These are phyloP conservation scores for Bryconaethiops microstoma DNA, from an alignment of 2,797 vertebrate genomes.

Conservation along the genomic window DNA sequence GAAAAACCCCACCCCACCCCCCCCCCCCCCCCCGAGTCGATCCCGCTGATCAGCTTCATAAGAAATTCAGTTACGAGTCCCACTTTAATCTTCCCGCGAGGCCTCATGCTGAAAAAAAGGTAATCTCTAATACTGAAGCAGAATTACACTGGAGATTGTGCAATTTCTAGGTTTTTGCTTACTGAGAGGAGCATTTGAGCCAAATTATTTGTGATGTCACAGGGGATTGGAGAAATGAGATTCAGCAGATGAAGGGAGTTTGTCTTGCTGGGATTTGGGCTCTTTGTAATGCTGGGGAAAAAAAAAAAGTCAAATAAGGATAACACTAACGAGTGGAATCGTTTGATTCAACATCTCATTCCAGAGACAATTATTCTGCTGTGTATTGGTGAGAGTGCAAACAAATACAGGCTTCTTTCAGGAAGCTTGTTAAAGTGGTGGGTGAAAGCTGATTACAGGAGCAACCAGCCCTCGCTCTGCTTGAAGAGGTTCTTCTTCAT, in stretches of 20 bases:
- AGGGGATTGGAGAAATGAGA: slow-evolving; percentile 57
- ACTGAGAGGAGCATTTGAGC: slow-evolving; percentile 44
- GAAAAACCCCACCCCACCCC: too few species aligned
- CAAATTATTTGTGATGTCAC: slow-evolving; percentile 54
- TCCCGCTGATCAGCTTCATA: background rate
- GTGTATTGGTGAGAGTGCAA: background rate
- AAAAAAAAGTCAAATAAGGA: slow-evolving; percentile 39
- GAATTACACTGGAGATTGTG: slow-evolving; percentile 2
- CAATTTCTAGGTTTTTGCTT: slow-evolving; percentile 43
- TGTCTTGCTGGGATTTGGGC: slow-evolving; percentile 22
- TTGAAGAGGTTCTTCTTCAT: background rate
- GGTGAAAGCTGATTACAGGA: background rate
- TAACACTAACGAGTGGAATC: background rate
- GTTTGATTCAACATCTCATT: slow-evolving; percentile 20
- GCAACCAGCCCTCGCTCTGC: background rate
- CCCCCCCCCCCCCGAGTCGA: too few species aligned
- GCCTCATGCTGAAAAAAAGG: slow-evolving; percentile 31
- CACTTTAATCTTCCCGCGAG: slow-evolving; percentile 43
- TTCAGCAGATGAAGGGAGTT: slow-evolving; percentile 29
- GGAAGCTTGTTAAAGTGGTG: slow-evolving; percentile 10
- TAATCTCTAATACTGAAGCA: slow-evolving; percentile 32
- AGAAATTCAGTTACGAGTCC: background rate
- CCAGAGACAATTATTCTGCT: background rate
- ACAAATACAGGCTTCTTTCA: background rate
- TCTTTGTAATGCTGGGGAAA: slow-evolving; percentile 1